Conservation (phyloP, 2,888 invertebrate genomes). For the Eupeodes latifasciatus region DNA sequence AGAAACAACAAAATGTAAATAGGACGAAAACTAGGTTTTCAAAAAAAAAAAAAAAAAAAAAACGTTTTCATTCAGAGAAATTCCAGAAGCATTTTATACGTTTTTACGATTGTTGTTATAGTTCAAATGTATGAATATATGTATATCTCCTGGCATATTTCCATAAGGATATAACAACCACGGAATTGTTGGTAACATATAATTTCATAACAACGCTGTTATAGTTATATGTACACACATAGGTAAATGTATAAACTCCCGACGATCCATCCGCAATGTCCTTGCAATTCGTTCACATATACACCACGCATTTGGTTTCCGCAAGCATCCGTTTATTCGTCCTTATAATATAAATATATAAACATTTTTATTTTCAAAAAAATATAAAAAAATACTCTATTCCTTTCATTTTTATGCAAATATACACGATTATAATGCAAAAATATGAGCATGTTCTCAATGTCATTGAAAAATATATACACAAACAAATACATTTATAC, state of each 20-base stretch:
- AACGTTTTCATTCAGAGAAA: not conserved
- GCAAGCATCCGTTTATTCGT: constrained; percentile 58
- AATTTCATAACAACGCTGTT: not conserved
- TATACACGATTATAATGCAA: constrained; percentile 44
- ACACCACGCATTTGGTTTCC: constrained; percentile 59
- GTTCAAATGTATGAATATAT: not conserved
- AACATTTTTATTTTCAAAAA: not conserved
- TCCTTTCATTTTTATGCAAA: constrained; percentile 26
- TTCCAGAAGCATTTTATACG: not conserved
- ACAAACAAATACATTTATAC: constrained; percentile 16
- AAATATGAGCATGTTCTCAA: constrained; percentile 59
- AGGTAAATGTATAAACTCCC: not conserved
- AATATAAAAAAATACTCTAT: not conserved
- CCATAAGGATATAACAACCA: constrained; percentile 10
- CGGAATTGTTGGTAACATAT: constrained; percentile 9
- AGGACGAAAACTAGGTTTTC: not conserved
- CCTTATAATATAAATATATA: constrained; percentile 22
- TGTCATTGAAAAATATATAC: constrained; percentile 43
- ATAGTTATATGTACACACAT: not conserved
- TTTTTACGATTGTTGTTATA: not conserved
- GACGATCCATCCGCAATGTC: constrained; percentile 40
- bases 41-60: not conserved
- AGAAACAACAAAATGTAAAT: not conserved
- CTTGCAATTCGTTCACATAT: constrained; percentile 57
- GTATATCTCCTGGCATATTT: not conserved